A percentile compares a stretch with the other conserved stretches of the same genome.
Conservation (phyloP, 1,140 invertebrate genomes). For the Antheraea pernyi region DNA sequence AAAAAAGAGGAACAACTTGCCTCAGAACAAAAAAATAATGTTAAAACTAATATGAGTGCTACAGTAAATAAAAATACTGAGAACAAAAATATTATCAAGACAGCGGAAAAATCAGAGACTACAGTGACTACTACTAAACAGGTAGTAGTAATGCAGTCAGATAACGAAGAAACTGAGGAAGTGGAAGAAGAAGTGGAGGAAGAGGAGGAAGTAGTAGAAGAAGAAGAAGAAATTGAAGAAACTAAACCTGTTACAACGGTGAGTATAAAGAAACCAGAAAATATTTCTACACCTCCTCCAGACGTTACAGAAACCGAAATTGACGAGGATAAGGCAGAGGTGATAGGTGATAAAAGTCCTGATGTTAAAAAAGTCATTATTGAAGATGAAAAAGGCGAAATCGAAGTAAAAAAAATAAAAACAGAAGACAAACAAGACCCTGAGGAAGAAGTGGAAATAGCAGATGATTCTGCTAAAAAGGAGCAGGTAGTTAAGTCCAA, state of each 20-base stretch:
- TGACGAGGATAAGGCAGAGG: conserved; percentile 23
- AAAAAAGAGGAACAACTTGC: conserved; percentile 39
- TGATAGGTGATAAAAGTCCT: not conserved
- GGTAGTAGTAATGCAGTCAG: conserved; percentile 37
- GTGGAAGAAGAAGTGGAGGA: conserved; percentile 23
- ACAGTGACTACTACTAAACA: conserved; percentile 38
- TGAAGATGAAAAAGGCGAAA: conserved; percentile 21
- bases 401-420: conserved; percentile 25
- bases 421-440: conserved; percentile 25
- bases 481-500: conserved; percentile 21
- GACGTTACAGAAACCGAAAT: conserved; percentile 12
- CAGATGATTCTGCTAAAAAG: conserved; percentile 29
- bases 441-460: conserved; percentile 19
- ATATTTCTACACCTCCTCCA: conserved; percentile 11
- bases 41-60: conserved; percentile 3
- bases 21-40: conserved; percentile 29
- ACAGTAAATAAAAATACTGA: conserved; percentile 29
- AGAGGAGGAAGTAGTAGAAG: conserved; percentile 26
- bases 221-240: conserved; percentile 36
- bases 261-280: conserved; percentile 15
- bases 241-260: conserved; percentile 25
- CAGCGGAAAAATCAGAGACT: conserved; percentile 36
- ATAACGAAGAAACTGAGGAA: conserved; percentile 26
- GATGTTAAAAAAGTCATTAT: conserved; percentile 9
- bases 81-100: conserved; percentile 27